Percentiles rank a stretch among this genome's conserved stretches.
phyloP scores from a whole-genome alignment of 2,113 vertebrate genomes.

The Pelecanus crispus region DNA sequence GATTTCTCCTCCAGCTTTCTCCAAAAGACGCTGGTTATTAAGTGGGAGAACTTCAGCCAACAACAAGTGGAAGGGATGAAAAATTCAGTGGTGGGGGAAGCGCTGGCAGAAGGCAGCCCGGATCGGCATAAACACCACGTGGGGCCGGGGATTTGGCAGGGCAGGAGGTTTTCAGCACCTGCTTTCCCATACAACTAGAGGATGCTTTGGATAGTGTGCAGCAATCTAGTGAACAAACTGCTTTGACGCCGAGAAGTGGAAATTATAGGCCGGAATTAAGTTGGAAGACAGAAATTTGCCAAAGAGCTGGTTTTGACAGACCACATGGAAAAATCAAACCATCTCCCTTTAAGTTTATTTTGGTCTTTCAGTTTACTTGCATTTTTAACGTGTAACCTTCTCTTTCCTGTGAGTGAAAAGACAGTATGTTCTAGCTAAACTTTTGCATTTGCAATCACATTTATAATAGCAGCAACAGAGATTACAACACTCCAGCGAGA shows the following conservation, averaged over 20 bases:
- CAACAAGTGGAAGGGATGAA: rapidly evolving
- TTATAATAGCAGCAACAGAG: not conserved
- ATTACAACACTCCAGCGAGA: not conserved
- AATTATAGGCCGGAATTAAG: not conserved
- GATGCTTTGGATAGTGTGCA: not conserved
- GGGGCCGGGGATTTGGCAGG: not conserved
- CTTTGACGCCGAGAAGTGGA: not conserved
- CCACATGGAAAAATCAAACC: not conserved
- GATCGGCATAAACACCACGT: rapidly evolving
- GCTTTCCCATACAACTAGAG: not conserved
- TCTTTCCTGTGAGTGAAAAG: not conserved
- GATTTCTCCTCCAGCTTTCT: too few species aligned
- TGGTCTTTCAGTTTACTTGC: not conserved
- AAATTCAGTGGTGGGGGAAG: not conserved
- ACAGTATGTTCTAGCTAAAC: not conserved
- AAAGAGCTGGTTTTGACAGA: not conserved
- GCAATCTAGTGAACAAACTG: not conserved
- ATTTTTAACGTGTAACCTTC: not conserved
- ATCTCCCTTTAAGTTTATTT: not conserved
- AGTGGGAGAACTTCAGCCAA: not conserved
- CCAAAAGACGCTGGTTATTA: not conserved
- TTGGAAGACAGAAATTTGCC: not conserved
- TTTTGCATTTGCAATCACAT: not conserved
- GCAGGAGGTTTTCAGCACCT: not conserved
- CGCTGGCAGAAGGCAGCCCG: rapidly evolving